Percentiles rank a stretch among this genome's conserved stretches.
These are phyloP conservation scores for Erithacus rubecula DNA, from an alignment of 2,797 vertebrate species.

Conservation along the genomic window DNA sequence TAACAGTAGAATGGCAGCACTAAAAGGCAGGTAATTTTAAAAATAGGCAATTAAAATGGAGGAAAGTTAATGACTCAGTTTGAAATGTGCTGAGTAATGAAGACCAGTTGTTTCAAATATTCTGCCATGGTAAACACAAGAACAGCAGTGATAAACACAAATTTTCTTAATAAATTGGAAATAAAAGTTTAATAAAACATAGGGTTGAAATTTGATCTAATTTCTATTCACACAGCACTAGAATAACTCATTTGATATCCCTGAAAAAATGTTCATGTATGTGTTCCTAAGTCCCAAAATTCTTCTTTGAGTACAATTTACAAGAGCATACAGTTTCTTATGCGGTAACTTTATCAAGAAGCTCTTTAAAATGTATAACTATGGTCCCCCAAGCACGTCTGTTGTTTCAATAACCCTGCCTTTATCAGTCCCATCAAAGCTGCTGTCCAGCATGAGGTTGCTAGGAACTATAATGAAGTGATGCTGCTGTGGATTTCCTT, in stretches of 20 bases:
- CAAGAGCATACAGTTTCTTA: neutral
- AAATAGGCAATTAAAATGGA: neutral
- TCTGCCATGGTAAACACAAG: neutral
- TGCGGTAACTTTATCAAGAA: neutral
- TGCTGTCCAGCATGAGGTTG: conserved; percentile 46
- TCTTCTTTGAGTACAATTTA: neutral
- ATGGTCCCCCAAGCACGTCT: neutral
- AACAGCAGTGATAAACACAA: neutral
- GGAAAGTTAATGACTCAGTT: neutral
- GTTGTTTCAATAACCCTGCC: conserved; percentile 11
- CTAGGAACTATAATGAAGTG: conserved; percentile 43
- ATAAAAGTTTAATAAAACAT: neutral
- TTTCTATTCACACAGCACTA: neutral
- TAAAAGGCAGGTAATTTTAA: neutral
- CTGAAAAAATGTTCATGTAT: neutral
- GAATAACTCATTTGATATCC: neutral
- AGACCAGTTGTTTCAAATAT: neutral
- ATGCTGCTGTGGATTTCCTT: conserved; percentile 28
- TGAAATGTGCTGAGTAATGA: neutral
- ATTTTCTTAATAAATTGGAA: neutral
- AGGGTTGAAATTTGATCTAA: neutral
- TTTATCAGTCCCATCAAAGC: conserved; percentile 41
- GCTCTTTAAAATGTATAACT: neutral
- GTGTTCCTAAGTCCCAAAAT: neutral
- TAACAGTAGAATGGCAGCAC: neutral